Base-by-base conservation (phyloP, 1,140 invertebrate genomes). In the Maconellicoccus hirsutus region DNA sequence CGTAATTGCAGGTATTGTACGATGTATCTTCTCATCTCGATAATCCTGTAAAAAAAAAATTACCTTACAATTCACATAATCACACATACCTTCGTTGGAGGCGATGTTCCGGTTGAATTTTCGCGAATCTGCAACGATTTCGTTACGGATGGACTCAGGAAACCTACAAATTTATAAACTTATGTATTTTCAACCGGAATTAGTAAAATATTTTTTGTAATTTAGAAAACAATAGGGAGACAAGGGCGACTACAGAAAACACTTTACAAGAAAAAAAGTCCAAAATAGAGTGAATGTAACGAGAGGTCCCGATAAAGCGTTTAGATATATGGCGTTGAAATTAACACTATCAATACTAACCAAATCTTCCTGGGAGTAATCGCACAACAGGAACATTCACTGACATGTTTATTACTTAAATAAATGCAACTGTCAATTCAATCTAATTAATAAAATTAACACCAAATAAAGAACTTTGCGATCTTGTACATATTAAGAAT, bases 101-200 rank as follows among this genome's bases (percentile, higher is more conserved):
- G 61, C 61, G 21, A 22, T 1, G 61, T 66, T 66, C 61, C 61
- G 61, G 61, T 66, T 66, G 61, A 66, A 23, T 66, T 66, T 66
- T 66, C 25, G 21, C 61, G 22, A 23, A 66, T 66, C 25, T 66
- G 61, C 61, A 66, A 26, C 19, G 61, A 66, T 23, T 66, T 66
- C 61, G 25, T 25, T 23, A 66, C 61, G 19, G 22, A 23, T 25
- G 61, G 61, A 66, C 25, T 23, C 61, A 66, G 61, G 61, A 25
- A 66, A 66, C 61, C 61, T 66, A 66, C 22, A 66, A 66, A 66
- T 66, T 66, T 66, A 66, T 26, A 66, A 26, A 66, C 1, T n/a
- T 26, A 26, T 66, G 16, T 23, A 66, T 66, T 23, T 66, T 66
- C 61, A 66, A 66, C 61, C 61, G 61, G 61, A 66, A 66, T 66